Base-by-base conservation (phyloP, 2,888 invertebrate species). In the Caenorhabditis sinica region DNA sequence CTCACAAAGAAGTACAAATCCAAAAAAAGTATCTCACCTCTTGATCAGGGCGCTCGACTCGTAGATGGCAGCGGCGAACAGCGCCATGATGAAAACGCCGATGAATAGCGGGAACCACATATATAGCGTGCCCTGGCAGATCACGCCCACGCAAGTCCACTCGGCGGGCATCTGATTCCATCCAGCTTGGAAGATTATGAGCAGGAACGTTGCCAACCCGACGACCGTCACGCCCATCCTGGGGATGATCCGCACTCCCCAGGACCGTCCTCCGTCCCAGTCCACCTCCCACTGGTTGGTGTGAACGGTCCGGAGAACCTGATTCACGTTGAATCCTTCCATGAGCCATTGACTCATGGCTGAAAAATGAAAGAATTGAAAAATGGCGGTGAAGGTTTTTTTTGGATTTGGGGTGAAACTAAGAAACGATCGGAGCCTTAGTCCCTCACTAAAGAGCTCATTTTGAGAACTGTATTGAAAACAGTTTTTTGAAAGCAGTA, bases 131-230 rank as follows among this genome's bases (percentile, higher is more conserved):
- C 61, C n/a, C 51, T 77, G 63, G 20, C 71, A 72, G 15, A 80
- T 72, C n/a, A 72, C 80, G 9, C 80, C 80, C 6, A 80, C 63
- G 43, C 80, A 80, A 1, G 80, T 80, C 80, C 80, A 80, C 23
- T 28, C 8, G 13, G 72, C 80, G 1, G 80, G 65, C 23, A 80
- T 23, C 9, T 33, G 20, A 20, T 80, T 58, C 80, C 80, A 80
- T 25, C 72, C 80, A 0, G 53, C 36, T 8, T 45, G 49, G 49
- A 80, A 72, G 9, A 45, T 45, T 8, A 72, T 49, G 33, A 72
- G 36, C 0, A 72, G 36, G 2, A 36, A 33, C 0, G 36, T 25
- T 4, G 49, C 23, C 6, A 72, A 11, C 13, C 11, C 30, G 3
- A 53, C 9, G 13, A 33, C 17, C 0, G 65, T 30, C 3, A 56